Evolutionary conservation across 2,888 invertebrate species (phyloP).

Genomic region (Rhingia rostrata): DNA sequence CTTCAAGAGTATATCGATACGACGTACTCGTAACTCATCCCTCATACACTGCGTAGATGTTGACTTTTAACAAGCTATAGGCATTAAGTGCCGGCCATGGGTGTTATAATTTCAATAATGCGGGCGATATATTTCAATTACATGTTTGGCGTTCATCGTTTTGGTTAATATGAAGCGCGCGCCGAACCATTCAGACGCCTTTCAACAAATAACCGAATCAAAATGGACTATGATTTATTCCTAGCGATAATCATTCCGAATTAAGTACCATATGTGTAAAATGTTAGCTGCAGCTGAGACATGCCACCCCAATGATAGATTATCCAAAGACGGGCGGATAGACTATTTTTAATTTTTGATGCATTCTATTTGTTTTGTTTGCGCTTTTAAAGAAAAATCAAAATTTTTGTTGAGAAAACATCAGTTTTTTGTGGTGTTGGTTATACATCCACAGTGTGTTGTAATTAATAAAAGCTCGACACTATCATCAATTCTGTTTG

Average conservation of each 20-base stretch:
- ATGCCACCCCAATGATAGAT: constrained; percentile 18
- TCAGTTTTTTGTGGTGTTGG: not conserved
- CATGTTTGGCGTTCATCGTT: not conserved
- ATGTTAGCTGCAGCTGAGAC: constrained; percentile 7
- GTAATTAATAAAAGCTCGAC: constrained; percentile 19
- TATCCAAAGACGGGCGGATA: not conserved
- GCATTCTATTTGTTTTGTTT: constrained; percentile 38
- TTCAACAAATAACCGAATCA: constrained; percentile 30
- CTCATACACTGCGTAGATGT: not conserved
- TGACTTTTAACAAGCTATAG: constrained; percentile 27
- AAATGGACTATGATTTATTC: constrained; percentile 47
- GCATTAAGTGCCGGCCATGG: constrained; percentile 17
- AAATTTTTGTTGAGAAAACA: constrained; percentile 9
- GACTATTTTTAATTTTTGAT: constrained; percentile 27
- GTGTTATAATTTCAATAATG: constrained; percentile 16
- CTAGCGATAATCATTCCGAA: constrained; percentile 30
- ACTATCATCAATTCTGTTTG: constrained; percentile 11
- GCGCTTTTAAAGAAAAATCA: constrained; percentile 12
- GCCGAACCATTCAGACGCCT: constrained; percentile 12
- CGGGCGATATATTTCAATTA: constrained; percentile 41
- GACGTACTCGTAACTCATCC: too few relatives aligned
- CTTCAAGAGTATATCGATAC: too few relatives aligned
- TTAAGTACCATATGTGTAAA: constrained; percentile 19
- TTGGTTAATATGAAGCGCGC: constrained; percentile 15
- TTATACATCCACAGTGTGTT: not conserved